Percentiles rank a stretch among this genome's conserved stretches.
These are phyloP conservation scores for Hystrix cristata DNA, from an alignment of 2,113 vertebrate species.

Conservation along the genomic window DNA sequence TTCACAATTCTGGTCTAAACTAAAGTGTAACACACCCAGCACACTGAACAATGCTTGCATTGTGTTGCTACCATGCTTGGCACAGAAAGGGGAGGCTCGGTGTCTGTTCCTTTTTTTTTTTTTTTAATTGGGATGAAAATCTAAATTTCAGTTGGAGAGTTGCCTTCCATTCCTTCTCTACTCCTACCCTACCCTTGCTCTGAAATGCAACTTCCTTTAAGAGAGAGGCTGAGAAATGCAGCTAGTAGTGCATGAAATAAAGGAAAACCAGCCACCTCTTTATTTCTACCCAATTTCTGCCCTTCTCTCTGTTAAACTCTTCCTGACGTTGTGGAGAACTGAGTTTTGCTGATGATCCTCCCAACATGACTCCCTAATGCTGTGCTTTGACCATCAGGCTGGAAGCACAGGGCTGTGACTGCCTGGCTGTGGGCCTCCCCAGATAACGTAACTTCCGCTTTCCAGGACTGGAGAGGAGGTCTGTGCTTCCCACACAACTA, in stretches of 20 bases:
- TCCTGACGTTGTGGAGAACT: not conserved
- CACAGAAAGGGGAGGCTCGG: not conserved
- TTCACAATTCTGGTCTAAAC: slow-evolving; percentile 27
- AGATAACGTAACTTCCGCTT: not conserved
- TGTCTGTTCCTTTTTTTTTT: not conserved
- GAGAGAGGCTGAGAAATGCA: not conserved
- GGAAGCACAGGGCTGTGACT: not conserved
- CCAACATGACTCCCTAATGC: not conserved
- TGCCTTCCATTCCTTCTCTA: not conserved
- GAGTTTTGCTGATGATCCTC: not conserved
- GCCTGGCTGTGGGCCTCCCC: not conserved
- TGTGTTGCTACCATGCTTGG: not conserved
- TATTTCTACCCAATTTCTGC: not conserved
- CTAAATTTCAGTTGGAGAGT: not conserved
- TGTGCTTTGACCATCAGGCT: not conserved
- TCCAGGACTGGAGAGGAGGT: not conserved
- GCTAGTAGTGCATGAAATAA: not conserved
- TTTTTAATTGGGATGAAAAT: not conserved
- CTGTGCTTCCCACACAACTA: not conserved
- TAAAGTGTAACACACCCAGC: not conserved
- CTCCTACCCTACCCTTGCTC: not conserved
- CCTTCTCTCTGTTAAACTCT: not conserved
- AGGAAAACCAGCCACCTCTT: not conserved
- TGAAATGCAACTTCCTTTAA: not conserved
- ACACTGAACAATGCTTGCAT: not conserved